These are phyloP conservation scores for Chromobotia macracanthus DNA, from an alignment of 2,797 vertebrate genomes.

Conservation along the genomic window DNA sequence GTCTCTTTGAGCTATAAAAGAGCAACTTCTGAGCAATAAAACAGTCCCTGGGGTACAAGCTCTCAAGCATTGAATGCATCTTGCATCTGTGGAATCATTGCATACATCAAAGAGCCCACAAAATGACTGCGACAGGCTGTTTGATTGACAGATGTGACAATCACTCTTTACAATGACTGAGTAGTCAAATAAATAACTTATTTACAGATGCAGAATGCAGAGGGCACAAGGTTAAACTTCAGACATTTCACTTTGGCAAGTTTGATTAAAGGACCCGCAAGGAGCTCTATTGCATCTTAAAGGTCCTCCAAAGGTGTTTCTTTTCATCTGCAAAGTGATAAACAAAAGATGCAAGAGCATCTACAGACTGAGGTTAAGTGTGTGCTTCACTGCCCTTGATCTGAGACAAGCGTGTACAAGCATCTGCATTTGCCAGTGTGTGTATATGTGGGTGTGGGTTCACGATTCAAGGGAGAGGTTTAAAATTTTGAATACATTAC, in stretches of 20 bases:
- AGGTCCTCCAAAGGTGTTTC: constrained; percentile 48
- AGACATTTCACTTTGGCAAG: constrained; percentile 43
- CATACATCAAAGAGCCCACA: constrained; percentile 49
- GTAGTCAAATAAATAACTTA: constrained; percentile 21
- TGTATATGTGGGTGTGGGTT: constrained; percentile 27
- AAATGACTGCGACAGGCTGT: constrained; percentile 35
- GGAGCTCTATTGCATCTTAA: constrained; percentile 39
- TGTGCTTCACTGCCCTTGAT: constrained; percentile 44
- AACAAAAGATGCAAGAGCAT: constrained; percentile 49
- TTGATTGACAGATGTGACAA: constrained; percentile 50
- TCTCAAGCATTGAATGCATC: constrained; percentile 31
- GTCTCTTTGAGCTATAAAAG: neutral
- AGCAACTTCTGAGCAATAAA: neutral
- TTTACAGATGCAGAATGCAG: constrained; percentile 18
- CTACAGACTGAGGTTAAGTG: constrained; percentile 43
- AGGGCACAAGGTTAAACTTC: constrained; percentile 46
- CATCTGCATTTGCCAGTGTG: constrained; percentile 33
- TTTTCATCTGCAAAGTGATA: constrained; percentile 59
- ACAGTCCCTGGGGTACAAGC: neutral
- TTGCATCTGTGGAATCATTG: constrained; percentile 25
- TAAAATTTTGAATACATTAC: neutral
- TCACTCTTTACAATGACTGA: constrained; percentile 24
- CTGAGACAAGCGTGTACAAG: constrained; percentile 32
- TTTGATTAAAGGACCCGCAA: constrained; percentile 59
- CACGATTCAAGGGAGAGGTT: neutral